Percentiles rank a stretch among this genome's conserved stretches.
These are phyloP conservation scores for Austrolebias charrua DNA, from an alignment of 2,797 vertebrate genomes.

Conservation along the genomic window DNA sequence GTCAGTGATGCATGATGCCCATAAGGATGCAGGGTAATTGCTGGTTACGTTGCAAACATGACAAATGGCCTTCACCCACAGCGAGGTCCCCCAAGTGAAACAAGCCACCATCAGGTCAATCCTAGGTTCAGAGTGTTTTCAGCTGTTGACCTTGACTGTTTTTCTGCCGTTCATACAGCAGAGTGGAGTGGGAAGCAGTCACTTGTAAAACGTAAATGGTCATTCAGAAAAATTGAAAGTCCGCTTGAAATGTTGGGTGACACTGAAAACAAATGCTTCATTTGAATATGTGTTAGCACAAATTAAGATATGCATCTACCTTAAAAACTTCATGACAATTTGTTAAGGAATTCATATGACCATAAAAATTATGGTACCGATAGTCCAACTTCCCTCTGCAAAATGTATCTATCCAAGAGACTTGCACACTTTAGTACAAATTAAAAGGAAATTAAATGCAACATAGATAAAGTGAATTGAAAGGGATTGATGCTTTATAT, in stretches of 20 bases:
- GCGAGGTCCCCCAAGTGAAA: constrained; percentile 68
- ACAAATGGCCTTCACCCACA: constrained; percentile 70
- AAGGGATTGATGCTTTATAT: no score
- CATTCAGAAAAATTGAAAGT: constrained; percentile 26
- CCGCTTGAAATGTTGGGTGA: not conserved
- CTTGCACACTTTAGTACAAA: no score
- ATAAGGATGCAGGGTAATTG: constrained; percentile 76
- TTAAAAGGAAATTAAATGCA: no score
- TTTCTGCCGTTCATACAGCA: constrained; percentile 36
- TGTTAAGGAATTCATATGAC: no score
- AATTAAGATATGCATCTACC: no score
- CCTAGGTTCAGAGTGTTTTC: constrained; percentile 69
- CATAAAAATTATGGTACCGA: no score
- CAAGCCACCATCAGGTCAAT: constrained; percentile 59
- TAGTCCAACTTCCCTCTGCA: no score
- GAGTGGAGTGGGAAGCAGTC: constrained; percentile 28
- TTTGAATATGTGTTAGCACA: not conserved
- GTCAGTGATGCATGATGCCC: constrained; percentile 76
- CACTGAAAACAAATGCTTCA: no score
- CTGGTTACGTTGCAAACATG: constrained; percentile 66
- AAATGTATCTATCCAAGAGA: no score
- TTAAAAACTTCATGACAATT: no score
- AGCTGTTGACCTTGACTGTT: constrained; percentile 73
- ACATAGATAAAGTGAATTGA: no score
- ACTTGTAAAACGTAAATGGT: constrained; percentile 16